Evolutionary conservation across 2,888 invertebrate species (phyloP).

Genomic region (Geotrupes spiniger): DNA sequence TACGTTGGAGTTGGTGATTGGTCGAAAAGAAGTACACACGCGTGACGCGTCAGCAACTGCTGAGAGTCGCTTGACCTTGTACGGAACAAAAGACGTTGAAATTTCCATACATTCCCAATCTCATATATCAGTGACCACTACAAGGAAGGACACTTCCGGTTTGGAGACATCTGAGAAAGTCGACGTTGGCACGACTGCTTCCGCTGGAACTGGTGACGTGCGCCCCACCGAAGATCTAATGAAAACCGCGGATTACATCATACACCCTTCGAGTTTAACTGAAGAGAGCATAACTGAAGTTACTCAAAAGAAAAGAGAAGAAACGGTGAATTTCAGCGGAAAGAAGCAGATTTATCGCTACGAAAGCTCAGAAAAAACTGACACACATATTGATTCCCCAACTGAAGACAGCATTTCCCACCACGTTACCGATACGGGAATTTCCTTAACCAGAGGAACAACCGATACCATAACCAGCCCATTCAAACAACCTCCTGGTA

Average conservation of each 20-base stretch:
- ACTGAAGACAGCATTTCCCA: slow-evolving; percentile 55
- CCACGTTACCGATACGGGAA: slow-evolving; percentile 56
- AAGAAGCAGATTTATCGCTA: slow-evolving; percentile 54
- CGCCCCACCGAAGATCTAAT: slow-evolving; percentile 33
- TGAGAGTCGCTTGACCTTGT: slow-evolving; percentile 54
- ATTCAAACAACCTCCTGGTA: slow-evolving; percentile 43
- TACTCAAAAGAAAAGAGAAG: slow-evolving; percentile 49
- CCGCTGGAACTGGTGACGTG: slow-evolving; percentile 46
- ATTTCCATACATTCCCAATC: slow-evolving; percentile 56
- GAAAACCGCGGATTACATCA: slow-evolving; percentile 45
- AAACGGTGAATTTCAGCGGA: slow-evolving; percentile 54
- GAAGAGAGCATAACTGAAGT: slow-evolving; percentile 33
- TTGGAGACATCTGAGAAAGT: slow-evolving; percentile 51
- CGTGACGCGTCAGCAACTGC: slow-evolving; percentile 54
- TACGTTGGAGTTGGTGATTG: slow-evolving; percentile 54
- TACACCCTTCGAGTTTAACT: slow-evolving; percentile 39
- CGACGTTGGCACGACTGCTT: slow-evolving; percentile 51
- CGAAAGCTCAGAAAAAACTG: slow-evolving; percentile 40
- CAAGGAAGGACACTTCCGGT: slow-evolving; percentile 48
- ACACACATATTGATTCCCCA: slow-evolving; percentile 44
- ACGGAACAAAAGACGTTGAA: slow-evolving; percentile 55
- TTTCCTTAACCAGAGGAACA: slow-evolving; percentile 54
- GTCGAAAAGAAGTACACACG: slow-evolving; percentile 55
- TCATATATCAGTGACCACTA: slow-evolving; percentile 53
- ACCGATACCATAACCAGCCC: slow-evolving; percentile 51